Conservation (phyloP, 2,888 invertebrate species). For the Crepidodera aurea region DNA sequence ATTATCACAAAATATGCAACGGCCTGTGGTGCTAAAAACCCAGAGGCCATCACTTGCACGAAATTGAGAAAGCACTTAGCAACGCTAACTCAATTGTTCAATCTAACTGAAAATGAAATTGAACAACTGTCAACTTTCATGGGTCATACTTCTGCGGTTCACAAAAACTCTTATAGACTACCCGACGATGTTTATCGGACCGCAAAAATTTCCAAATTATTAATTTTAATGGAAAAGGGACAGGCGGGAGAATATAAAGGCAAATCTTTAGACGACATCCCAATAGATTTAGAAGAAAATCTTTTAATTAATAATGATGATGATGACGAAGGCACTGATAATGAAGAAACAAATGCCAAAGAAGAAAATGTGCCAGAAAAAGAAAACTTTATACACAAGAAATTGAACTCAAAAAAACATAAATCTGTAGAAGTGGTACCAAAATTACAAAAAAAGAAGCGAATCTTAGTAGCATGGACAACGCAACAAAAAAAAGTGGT, state of each 20-base stretch:
- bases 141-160: conserved; percentile 39
- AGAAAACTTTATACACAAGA: not conserved
- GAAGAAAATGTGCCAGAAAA: not conserved
- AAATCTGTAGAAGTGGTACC: not conserved
- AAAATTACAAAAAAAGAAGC: not conserved
- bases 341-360: not conserved
- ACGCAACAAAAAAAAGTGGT: not conserved
- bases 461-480: not conserved
- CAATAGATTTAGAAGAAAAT: conserved; percentile 36
- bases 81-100: conserved; percentile 42
- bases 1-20: conserved; percentile 40
- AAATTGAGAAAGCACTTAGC: conserved; percentile 41
- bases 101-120: conserved; percentile 39
- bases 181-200: conserved; percentile 29
- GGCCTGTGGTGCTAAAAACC: conserved; percentile 39
- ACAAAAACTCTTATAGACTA: conserved; percentile 35
- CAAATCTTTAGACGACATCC: conserved; percentile 34
- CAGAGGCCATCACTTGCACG: conserved; percentile 37
- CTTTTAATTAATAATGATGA: conserved; percentile 5
- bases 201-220: conserved; percentile 35
- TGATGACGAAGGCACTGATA: not conserved
- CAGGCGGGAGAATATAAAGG: conserved; percentile 33
- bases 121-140: conserved; percentile 44
- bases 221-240: conserved; percentile 36
- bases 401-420: not conserved